Evolutionary conservation across 2,113 vertebrate species (phyloP), one percentile per base, ranked within the genome.

Genomic region (Leptobrachium ailaonicum): DNA sequence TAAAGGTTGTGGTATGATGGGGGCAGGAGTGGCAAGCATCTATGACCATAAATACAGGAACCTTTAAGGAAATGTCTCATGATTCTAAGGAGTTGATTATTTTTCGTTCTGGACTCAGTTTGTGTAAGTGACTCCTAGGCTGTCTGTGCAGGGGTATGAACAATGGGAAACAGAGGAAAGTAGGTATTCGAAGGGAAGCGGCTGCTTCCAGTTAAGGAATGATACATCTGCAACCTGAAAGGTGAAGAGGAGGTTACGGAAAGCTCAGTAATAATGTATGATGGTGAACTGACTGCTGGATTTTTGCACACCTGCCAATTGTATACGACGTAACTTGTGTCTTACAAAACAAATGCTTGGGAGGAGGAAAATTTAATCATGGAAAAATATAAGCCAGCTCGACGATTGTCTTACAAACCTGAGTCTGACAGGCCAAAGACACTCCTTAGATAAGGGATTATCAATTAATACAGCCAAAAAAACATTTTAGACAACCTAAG

Each of bases 181-280:
- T 77, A 60, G 10, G 56, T 60, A 60, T 60, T 60, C 56, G 9
- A 8, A 60, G 3, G 20, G 2, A 0, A 41, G 82, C 71, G 60
- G 80, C 75, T 6, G 82, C 85, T 78, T 86, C n/a, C 67, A 9
- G 2, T 86, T 85, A 84, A 68, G 74, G 0, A 9, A 83, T 47
- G 80, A 74, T 79, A 71, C 80, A 82, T 82, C 63, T 83, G 0
- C 56, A 12, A 75, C 58, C 80, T 0, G 78, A 60, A 86, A 88
- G 88, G 82, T 83, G 86, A 88, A n/a, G n/a, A n/a, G n/a, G 84
- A 0, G 2, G 58, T 6, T 73, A 83, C 83, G 79, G 82, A 73
- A 0, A 41, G 62, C 9, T 62, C 0, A 87, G 83, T 41, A 90
- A 91, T 90, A 89, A 91, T 90, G 80, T 72, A 91, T 77, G 85